Evolutionary conservation across 1,140 invertebrate species (phyloP).

Genomic region (Dreissena polymorpha): DNA sequence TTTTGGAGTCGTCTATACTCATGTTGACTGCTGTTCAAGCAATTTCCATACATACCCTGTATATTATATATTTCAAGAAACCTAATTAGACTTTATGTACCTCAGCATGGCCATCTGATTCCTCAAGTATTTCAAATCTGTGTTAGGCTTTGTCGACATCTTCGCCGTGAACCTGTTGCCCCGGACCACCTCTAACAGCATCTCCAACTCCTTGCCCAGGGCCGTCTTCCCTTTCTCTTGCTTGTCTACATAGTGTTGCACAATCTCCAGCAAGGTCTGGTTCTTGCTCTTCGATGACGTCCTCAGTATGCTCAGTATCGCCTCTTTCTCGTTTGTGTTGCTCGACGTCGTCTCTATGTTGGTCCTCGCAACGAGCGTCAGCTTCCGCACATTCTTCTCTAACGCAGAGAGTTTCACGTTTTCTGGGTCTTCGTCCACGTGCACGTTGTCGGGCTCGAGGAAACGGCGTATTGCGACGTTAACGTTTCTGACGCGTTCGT

Average conservation of each 20-base stretch:
- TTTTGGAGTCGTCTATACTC: too few relatives aligned
- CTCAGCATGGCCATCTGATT: conserved; percentile 37
- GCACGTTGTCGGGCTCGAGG: conserved; percentile 24
- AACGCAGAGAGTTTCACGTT: conserved; percentile 42
- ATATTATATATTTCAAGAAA: too few relatives aligned
- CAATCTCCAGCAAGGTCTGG: conserved; percentile 33
- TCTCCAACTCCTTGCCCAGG: conserved; percentile 24
- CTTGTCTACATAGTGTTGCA: conserved; percentile 37
- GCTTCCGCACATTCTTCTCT: conserved; percentile 46
- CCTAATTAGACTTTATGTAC: neutral
- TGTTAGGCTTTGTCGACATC: conserved; percentile 1
- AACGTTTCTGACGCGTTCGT: conserved; percentile 36
- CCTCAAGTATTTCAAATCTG: conserved; percentile 44
- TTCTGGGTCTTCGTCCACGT: conserved; percentile 26
- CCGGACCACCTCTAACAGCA: conserved; percentile 7
- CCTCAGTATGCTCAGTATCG: conserved; percentile 29
- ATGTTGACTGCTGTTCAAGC: too few relatives aligned
- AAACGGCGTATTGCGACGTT: conserved; percentile 46
- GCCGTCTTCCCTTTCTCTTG: conserved; percentile 39
- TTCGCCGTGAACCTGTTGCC: conserved; percentile 25
- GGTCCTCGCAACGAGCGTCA: conserved; percentile 35
- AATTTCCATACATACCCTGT: too few relatives aligned
- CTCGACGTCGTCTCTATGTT: conserved; percentile 36
- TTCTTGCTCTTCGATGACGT: conserved; percentile 26
- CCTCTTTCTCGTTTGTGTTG: conserved; percentile 32